phyloP scores from a whole-genome alignment of 64 coral and sea anemone species.

The Cladopsammia gracilis region DNA sequence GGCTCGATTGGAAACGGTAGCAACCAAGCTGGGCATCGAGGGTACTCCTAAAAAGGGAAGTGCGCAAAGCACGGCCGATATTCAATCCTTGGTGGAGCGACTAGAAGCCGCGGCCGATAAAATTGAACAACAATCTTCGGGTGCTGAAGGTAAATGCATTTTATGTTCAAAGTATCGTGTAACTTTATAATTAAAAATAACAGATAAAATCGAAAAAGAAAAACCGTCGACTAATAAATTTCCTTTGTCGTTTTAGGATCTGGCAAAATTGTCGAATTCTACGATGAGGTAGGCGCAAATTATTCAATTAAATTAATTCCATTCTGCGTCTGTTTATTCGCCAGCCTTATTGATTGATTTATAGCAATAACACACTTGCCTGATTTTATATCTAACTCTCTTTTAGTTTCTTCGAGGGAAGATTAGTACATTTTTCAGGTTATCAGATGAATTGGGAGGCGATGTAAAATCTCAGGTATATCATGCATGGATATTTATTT shows the following conservation, averaged over 20 bases:
- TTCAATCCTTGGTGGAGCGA: slow-evolving; percentile 47
- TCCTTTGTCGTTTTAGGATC: slow-evolving; percentile 44
- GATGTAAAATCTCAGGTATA: slow-evolving; percentile 75
- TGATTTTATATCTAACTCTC: background rate
- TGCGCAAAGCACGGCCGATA: slow-evolving; percentile 44
- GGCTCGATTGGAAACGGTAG: slow-evolving; percentile 26
- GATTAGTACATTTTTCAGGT: slow-evolving; percentile 58
- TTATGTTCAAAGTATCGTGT: background rate
- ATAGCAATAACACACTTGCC: background rate
- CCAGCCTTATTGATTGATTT: background rate
- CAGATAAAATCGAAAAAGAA: too few species aligned
- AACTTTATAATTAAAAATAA: background rate
- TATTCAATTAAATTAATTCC: background rate
- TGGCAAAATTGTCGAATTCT: slow-evolving; percentile 58
- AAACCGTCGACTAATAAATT: background rate
- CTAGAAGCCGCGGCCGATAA: slow-evolving; percentile 70
- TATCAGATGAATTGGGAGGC: slow-evolving; percentile 77
- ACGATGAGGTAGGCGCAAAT: slow-evolving; percentile 25
- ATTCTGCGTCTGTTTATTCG: background rate
- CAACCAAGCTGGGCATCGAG: background rate
- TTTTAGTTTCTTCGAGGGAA: slow-evolving; percentile 70
- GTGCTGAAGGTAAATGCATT: slow-evolving; percentile 19
- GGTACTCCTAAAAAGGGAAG: background rate
- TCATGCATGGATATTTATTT: background rate
- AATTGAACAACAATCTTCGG: slow-evolving; percentile 62